Evolutionary conservation across 2,113 vertebrate species (phyloP).

Genomic region (Gymnocephalus cernua): DNA sequence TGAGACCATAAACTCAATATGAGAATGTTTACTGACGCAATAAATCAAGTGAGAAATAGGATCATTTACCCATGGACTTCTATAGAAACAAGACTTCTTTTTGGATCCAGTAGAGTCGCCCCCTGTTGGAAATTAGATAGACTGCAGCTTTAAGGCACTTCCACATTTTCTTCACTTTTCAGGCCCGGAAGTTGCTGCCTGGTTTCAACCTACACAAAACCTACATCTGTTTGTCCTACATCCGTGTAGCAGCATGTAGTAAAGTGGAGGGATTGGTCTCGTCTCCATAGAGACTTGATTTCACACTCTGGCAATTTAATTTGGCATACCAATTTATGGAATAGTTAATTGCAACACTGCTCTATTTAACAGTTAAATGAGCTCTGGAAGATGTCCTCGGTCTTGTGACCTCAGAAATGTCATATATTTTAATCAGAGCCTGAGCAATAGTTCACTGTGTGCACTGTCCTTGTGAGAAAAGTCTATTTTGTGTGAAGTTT

Average conservation of each 20-base stretch:
- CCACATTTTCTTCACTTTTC: too few relatives aligned
- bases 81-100: too few relatives aligned
- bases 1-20: too few relatives aligned
- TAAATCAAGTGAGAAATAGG: too few relatives aligned
- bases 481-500: neutral
- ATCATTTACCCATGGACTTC: too few relatives aligned
- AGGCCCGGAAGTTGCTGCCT: too few relatives aligned
- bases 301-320: conserved; percentile 77
- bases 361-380: conserved; percentile 82
- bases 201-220: conserved; percentile 42
- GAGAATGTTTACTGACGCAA: too few relatives aligned
- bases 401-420: conserved; percentile 74
- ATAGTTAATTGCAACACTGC: conserved; percentile 79
- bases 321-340: conserved; percentile 79
- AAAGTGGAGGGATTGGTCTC: conserved; percentile 28
- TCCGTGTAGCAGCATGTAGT: conserved; percentile 42
- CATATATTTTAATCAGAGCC: conserved; percentile 50
- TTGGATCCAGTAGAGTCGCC: too few relatives aligned
- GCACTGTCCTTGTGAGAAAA: conserved; percentile 6
- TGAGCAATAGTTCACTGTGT: conserved; percentile 18
- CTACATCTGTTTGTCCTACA: conserved; percentile 49
- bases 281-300: conserved; percentile 66
- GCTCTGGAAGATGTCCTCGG: conserved; percentile 70
- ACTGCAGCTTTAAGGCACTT: too few relatives aligned
- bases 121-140: too few relatives aligned